phyloP scores from a whole-genome alignment of 53 echinoderm and acorn worm species.

The Patiria pectinifera region DNA sequence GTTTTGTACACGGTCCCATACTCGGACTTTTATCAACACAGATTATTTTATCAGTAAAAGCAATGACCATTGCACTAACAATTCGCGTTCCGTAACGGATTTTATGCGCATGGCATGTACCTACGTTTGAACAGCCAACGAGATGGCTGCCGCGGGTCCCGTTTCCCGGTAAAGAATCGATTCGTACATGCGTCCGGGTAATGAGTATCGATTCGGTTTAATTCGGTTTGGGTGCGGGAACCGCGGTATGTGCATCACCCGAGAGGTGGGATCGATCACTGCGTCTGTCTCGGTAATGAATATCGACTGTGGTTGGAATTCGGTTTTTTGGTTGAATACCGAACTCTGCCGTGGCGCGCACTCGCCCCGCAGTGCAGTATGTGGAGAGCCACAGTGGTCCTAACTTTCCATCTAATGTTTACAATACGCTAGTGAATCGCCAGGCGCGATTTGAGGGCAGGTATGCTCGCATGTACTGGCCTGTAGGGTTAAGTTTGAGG shows the following conservation, averaged over 20 bases:
- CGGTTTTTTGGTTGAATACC: conserved; percentile 21
- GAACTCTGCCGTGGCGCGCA: background rate
- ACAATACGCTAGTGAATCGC: background rate
- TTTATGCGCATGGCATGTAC: background rate
- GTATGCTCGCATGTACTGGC: background rate
- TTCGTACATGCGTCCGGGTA: conserved; percentile 11
- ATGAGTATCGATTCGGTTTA: conserved; percentile 18
- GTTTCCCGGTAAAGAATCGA: conserved; percentile 26
- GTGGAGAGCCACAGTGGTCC: background rate
- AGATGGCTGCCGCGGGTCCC: conserved; percentile 29
- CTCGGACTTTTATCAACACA: background rate
- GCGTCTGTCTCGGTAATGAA: conserved; percentile 56
- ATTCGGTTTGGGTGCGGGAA: conserved; percentile 17
- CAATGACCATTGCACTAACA: background rate
- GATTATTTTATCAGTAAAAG: background rate
- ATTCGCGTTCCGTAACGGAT: background rate
- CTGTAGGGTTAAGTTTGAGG: background rate
- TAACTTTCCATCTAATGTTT: background rate
- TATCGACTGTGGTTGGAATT: conserved; percentile 41
- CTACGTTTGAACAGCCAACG: background rate
- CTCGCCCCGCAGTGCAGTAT: background rate
- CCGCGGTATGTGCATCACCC: background rate
- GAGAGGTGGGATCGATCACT: conserved; percentile 24
- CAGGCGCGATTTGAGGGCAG: background rate
- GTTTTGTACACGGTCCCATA: background rate